Conservation (phyloP, 2,888 invertebrate genomes). For the Spatulosminthurus flaviceps region DNA sequence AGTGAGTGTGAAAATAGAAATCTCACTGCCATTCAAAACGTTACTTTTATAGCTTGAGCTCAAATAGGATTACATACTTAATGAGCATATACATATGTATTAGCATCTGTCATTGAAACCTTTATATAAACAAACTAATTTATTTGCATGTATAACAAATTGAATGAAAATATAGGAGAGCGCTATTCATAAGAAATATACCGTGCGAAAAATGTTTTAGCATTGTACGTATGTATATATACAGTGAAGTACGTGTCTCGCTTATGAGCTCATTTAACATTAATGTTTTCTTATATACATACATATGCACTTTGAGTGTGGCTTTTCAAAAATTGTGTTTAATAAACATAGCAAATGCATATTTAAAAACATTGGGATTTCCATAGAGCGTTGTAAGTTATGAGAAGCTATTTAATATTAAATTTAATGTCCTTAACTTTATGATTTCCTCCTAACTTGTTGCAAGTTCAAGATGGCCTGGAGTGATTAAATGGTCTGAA, state of each 20-base stretch:
- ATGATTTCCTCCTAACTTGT: background rate
- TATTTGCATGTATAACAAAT: background rate
- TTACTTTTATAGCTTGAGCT: background rate
- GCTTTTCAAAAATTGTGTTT: too few relatives aligned
- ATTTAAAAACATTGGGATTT: too few relatives aligned
- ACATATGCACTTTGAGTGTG: too few relatives aligned
- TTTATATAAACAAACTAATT: background rate
- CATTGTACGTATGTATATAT: too few relatives aligned
- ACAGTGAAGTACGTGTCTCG: too few relatives aligned
- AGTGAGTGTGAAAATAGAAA: background rate
- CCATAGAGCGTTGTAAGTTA: too few relatives aligned
- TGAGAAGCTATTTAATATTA: too few relatives aligned
- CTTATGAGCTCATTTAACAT: too few relatives aligned
- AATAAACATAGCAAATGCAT: too few relatives aligned
- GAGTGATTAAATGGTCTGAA: constrained; percentile 2
- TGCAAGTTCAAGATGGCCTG: background rate
- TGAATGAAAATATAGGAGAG: constrained; percentile 9
- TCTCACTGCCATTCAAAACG: background rate
- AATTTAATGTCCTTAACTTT: background rate
- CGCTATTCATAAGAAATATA: too few relatives aligned
- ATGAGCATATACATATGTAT: background rate
- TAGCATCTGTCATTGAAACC: background rate
- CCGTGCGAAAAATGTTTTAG: too few relatives aligned
- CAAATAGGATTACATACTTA: constrained; percentile 6
- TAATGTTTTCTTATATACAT: too few relatives aligned